Evolutionary conservation across 2,797 vertebrate species (phyloP).

Genomic region (Threskiornis aethiopicus): DNA sequence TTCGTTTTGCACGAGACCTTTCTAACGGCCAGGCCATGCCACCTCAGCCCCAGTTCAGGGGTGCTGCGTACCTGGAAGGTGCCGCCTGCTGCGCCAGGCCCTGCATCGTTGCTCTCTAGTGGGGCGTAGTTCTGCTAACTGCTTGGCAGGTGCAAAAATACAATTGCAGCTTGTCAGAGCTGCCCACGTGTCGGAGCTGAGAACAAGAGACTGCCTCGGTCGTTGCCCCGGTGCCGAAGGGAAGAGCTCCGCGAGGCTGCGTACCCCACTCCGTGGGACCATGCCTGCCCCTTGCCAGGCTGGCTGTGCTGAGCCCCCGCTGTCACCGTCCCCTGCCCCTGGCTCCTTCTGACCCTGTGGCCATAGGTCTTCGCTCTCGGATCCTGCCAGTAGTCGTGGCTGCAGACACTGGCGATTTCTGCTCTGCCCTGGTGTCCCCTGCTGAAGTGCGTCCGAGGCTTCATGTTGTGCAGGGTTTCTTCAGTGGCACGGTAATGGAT

Average conservation of each 20-base stretch:
- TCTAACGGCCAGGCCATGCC: background rate
- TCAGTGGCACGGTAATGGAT: background rate
- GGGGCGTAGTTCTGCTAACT: background rate
- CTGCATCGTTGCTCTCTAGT: fast-evolving
- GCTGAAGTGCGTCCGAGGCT: background rate
- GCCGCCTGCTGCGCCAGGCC: fast-evolving
- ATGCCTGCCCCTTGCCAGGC: background rate
- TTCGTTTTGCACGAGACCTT: background rate
- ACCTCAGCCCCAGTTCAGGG: fast-evolving
- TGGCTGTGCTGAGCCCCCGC: background rate
- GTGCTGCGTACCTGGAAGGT: background rate
- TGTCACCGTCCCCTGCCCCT: fast-evolving
- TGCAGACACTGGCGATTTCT: background rate
- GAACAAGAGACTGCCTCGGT: background rate
- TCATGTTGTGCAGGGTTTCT: background rate
- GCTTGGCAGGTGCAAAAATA: background rate
- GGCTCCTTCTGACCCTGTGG: background rate
- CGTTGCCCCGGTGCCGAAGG: background rate
- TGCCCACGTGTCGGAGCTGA: background rate
- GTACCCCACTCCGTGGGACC: background rate
- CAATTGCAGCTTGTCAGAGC: background rate
- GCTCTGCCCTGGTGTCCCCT: background rate
- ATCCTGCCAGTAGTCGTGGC: background rate
- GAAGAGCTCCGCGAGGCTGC: fast-evolving
- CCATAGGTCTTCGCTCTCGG: background rate